Base-by-base conservation (phyloP, 2,888 invertebrate species). In the Halocaridina rubra region DNA sequence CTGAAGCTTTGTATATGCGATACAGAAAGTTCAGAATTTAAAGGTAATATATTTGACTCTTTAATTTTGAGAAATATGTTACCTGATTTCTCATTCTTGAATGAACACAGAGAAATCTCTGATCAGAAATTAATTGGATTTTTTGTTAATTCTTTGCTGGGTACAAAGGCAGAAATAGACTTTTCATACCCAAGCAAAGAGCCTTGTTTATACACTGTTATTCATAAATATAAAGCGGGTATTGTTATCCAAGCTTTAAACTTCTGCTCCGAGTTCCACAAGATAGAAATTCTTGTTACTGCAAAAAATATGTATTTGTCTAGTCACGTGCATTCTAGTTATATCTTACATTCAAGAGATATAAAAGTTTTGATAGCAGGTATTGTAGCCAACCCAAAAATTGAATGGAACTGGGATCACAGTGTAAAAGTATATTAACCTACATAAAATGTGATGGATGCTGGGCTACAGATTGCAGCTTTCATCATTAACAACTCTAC, bases 131-230 rank as follows among this genome's bases (percentile, higher is more conserved):
- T 57, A 19, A 78, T 69, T 22, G 67, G 81, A 3, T 82, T 81
- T 27, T 29, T 81, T 4, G 59, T 59, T 32, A 72, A 27, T 57
- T 61, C 77, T 29, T 27, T 81, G 22, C 46, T 79, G 29, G 79
- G 74, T 30, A 59, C 46, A 53, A 79, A 67, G 7, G 64, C 79
- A n/a, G 64, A 72, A 46, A 74, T 86, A 22, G 86, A 82, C 61
- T 27, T 76, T 64, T 71, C 71, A 33, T 81, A 67, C 57, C 81
- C 81, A 29, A 33, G 39, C 0, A 24, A 79, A 5, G 64, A 72
- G 22, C 86, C 86, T 19, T 86, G 86, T 72, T 59, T 86, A 13
- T 86, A 78, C 53, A 81, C 81, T 27, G 19, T 82, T 13, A 79
- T 81, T 10, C 79, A 81, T 46, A 80, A 61, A 19, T 86, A 78